Conservation (phyloP, 2,113 vertebrate species). For the Corythornis cristatus region DNA sequence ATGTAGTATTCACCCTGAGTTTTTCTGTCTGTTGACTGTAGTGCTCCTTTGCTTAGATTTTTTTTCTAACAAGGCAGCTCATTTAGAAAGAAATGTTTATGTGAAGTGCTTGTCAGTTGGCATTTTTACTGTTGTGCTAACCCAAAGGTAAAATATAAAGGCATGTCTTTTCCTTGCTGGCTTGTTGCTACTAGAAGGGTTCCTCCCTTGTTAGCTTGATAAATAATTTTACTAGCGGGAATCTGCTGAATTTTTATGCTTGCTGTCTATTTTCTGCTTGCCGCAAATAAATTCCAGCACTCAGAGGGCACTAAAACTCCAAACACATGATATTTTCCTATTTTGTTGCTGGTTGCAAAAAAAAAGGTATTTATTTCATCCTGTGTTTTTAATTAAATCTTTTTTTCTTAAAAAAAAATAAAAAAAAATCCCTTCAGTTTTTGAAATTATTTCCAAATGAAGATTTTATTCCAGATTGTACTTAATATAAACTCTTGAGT, state of each 20-base stretch:
- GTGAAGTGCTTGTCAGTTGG: constrained; percentile 88
- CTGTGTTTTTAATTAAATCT: constrained; percentile 75
- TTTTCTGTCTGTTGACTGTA: constrained; percentile 64
- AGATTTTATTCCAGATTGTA: not conserved
- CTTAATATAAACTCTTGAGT: not conserved
- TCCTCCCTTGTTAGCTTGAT: constrained; percentile 98
- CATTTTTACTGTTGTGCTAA: constrained; percentile 91
- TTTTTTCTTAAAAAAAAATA: not conserved
- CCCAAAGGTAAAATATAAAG: constrained; percentile 96
- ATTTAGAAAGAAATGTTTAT: constrained; percentile 90
- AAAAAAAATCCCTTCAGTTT: not conserved
- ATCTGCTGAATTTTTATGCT: constrained; percentile 96
- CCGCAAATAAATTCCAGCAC: constrained; percentile 98
- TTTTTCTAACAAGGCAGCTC: constrained; percentile 81
- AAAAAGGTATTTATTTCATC: constrained; percentile 77
- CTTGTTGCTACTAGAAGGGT: constrained; percentile 90
- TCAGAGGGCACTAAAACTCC: constrained; percentile 93
- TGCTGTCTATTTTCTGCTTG: constrained; percentile 95
- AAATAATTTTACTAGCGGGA: constrained; percentile 97
- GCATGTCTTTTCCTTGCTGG: constrained; percentile 88
- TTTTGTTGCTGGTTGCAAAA: constrained; percentile 76
- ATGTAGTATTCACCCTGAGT: not conserved
- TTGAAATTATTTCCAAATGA: constrained; percentile 39
- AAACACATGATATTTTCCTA: constrained; percentile 81
- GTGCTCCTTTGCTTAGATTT: constrained; percentile 60